Conservation (phyloP, 2,888 invertebrate genomes). For the Microplitis manilae region DNA sequence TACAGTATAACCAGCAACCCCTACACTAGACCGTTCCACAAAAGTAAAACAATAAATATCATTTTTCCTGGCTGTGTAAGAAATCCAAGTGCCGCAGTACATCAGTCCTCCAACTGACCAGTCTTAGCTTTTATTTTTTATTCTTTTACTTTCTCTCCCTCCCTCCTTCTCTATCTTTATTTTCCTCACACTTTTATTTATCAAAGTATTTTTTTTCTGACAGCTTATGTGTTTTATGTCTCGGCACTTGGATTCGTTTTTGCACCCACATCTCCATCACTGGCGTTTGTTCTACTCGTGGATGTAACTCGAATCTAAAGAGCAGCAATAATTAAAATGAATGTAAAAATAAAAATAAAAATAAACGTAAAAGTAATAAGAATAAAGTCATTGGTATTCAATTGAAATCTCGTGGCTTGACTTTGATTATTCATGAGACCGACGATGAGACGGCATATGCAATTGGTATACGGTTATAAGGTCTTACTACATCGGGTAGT, state of each 20-base stretch:
- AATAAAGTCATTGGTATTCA: background rate
- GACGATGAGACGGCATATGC: conserved; percentile 45
- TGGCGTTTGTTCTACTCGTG: background rate
- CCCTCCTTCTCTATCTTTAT: conserved; percentile 32
- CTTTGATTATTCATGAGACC: conserved; percentile 48
- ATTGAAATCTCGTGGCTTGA: conserved; percentile 38
- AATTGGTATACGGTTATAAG: conserved; percentile 31
- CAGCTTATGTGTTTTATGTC: conserved; percentile 28
- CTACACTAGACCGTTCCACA: conserved; percentile 32
- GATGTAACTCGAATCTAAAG: background rate
- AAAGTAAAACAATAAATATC: conserved; percentile 63
- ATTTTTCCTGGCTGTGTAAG: conserved; percentile 36
- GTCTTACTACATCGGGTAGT: background rate
- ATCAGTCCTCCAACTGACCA: conserved; percentile 46
- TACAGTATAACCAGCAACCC: background rate
- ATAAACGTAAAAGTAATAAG: too few relatives aligned
- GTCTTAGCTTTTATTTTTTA: background rate
- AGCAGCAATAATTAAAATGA: background rate
- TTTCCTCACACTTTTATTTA: conserved; percentile 20
- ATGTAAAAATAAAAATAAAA: background rate
- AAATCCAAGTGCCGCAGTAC: conserved; percentile 50
- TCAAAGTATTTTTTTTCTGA: conserved; percentile 32
- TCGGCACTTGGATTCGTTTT: conserved; percentile 33
- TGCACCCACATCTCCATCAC: background rate
- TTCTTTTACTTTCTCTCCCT: conserved; percentile 23